Evolutionary conservation across 30 jellyfish, hydroid and myxozoan species (phyloP), one percentile per base, ranked within the genome.

Genomic region (Turritopsis rubra): DNA sequence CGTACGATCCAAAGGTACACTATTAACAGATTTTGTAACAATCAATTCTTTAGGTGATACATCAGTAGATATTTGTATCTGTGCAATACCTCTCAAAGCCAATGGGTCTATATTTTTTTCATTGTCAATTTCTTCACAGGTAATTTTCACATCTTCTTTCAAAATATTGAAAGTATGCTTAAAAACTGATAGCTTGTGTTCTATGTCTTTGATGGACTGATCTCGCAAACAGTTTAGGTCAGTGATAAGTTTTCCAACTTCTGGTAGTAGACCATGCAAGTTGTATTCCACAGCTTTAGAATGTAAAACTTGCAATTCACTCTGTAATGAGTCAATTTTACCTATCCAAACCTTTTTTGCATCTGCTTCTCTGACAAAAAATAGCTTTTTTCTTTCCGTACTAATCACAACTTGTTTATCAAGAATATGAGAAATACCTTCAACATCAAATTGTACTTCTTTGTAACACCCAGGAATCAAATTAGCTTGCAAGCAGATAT

Each of bases 101-200:
- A 66, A 66, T 66, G 76, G 29, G 29, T 66, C 76, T 66, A 17
- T 66, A 8, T 66, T 66, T 66, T 26, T 66, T 17, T 66, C 76
- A 21, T 66, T 26, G 8, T 66, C 76, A 26, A 66, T 66, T 66
- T 66, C 76, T 17, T 66, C 29, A 66, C 76, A 26, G 17, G 29
- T 66, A 21, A 21, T 21, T 21, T 66, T 26, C 27, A 66, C 29
- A 21, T 21, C 29, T 66, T 66, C 29, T 66, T 17, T 66, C 17
- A 66, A 26, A 66, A 21, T 17, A 21, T 26, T 21, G 17, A 3
- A 66, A 66, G 8, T 66, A 13, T 41, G 60, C 60, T 41, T 41
- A 41, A 41, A 41, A 41, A 41, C 60, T 3, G 60, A 13, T 3
- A 66, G 7, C 27, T 26, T 66, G 17, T 66, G 29, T 66, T 21